phyloP scores from a whole-genome alignment of 1,140 invertebrate species.

The Dendrolimus kikuchii region DNA sequence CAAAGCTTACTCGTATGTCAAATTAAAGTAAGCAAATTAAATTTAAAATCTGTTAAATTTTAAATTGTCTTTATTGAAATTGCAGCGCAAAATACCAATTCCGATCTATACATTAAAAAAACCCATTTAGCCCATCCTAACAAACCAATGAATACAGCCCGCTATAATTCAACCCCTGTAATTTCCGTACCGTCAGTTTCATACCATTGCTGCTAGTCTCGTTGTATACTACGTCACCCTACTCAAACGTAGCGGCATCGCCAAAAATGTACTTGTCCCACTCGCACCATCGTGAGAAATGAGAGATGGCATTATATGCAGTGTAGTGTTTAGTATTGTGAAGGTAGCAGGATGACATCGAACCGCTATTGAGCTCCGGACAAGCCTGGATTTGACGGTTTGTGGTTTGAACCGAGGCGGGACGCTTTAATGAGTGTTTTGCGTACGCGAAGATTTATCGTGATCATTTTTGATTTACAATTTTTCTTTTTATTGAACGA shows the following conservation, averaged over 20 bases:
- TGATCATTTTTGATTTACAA: background rate
- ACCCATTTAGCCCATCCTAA: constrained; percentile 14
- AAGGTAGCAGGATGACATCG: constrained; percentile 11
- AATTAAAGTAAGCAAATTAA: too few species aligned
- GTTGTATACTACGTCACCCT: constrained; percentile 14
- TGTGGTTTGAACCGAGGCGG: constrained; percentile 15
- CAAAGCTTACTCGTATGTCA: too few species aligned
- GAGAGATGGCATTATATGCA: constrained; percentile 8
- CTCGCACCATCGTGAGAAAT: constrained; percentile 1
- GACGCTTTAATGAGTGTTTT: constrained; percentile 14
- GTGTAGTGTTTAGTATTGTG: constrained; percentile 10
- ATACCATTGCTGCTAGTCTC: constrained; percentile 19
- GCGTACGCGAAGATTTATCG: background rate
- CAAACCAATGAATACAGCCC: constrained; percentile 24
- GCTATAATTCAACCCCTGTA: constrained; percentile 27
- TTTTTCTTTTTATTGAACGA: too few species aligned
- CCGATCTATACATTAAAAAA: constrained; percentile 13
- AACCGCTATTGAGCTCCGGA: constrained; percentile 12
- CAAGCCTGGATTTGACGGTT: constrained; percentile 20
- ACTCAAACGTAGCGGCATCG: constrained; percentile 10
- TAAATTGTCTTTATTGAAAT: too few species aligned
- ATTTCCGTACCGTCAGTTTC: constrained; percentile 32
- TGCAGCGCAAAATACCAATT: too few species aligned
- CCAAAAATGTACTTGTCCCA: constrained; percentile 1
- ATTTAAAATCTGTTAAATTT: too few species aligned